These are phyloP conservation scores for Eurystomus gularis DNA, from an alignment of 2,113 vertebrate genomes.

Conservation along the genomic window DNA sequence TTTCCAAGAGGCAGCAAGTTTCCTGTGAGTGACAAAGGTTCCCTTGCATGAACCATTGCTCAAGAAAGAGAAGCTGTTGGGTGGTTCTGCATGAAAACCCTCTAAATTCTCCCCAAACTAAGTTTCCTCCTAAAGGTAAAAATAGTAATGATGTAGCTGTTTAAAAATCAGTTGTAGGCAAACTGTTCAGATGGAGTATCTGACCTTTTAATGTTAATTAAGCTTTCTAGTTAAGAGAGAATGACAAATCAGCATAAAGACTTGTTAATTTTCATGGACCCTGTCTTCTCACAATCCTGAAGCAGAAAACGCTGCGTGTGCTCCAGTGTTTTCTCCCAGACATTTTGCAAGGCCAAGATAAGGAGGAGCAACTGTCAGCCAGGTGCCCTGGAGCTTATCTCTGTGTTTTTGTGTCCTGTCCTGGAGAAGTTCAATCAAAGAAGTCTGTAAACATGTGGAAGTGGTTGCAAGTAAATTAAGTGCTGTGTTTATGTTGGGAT, in stretches of 20 bases:
- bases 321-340: background rate
- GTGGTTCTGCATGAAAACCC: background rate
- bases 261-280: constrained; percentile 7
- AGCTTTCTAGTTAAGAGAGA: constrained; percentile 16
- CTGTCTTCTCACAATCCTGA: background rate
- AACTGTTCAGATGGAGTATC: constrained; percentile 18
- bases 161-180: constrained; percentile 10
- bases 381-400: constrained; percentile 57
- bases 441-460: constrained; percentile 2
- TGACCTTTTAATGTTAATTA: constrained; percentile 59
- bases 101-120: background rate
- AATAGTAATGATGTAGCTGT: background rate
- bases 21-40: background rate
- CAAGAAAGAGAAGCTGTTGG: background rate
- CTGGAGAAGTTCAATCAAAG: constrained; percentile 19
- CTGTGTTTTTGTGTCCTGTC: background rate
- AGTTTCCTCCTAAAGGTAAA: background rate
- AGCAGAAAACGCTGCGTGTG: background rate
- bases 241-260: background rate
- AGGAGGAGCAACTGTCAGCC: constrained; percentile 38
- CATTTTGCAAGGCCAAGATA: constrained; percentile 44
- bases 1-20: background rate
- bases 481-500: background rate
- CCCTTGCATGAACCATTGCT: background rate
- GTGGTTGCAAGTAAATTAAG: background rate